Base-by-base conservation (phyloP, 2,797 vertebrate genomes). In the Smutsia gigantea region DNA sequence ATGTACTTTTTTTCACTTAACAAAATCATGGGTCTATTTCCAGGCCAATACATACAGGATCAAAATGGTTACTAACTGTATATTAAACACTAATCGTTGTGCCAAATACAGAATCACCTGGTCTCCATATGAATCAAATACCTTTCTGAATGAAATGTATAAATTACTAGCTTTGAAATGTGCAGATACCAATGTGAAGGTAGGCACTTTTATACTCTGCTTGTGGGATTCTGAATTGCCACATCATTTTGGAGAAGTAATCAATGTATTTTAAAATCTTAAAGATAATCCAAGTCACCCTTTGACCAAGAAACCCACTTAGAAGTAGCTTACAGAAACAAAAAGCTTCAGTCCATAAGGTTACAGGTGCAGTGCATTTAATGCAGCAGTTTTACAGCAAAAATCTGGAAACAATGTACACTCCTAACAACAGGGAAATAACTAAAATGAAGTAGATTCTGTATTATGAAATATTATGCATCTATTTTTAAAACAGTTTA, bases 51-150 rank as follows among this genome's bases (percentile, higher is more conserved):
- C 19, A 83, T 39, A 85, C 2, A 91, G 29, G 29, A 86, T 46
- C 69, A 84, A 87, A 79, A 75, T 74, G 10, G 37, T 88, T 90
- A 90, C 37, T 88, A 71, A 90, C 74, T 39, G 59, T 34, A 89
- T 31, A 94, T 72, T 87, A 93, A 90, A 79, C 9, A 94, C 17
- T 91, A 91, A 85, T 87, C 23, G 87, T 5, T 94, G n/a, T 49
- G 37, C 37, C 46, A 37, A 87, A 96, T 90, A 79, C 0, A 85
- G 49, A 94, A 57, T 3, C 25, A 8, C 63, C 88, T 4, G 29
- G 17, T 83, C 64, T 95, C 84, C 83, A 71, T 71, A 77, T n/a
- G 93, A 53, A 75, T 91, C 64, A 93, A 23, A 86, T 21, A 89
- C 49, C 29, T 87, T 90, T 69, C 39, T 63, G 69, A 89, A 71